phyloP scores from a whole-genome alignment of 1,140 invertebrate species.

The Yoshiicerus persimilis region DNA sequence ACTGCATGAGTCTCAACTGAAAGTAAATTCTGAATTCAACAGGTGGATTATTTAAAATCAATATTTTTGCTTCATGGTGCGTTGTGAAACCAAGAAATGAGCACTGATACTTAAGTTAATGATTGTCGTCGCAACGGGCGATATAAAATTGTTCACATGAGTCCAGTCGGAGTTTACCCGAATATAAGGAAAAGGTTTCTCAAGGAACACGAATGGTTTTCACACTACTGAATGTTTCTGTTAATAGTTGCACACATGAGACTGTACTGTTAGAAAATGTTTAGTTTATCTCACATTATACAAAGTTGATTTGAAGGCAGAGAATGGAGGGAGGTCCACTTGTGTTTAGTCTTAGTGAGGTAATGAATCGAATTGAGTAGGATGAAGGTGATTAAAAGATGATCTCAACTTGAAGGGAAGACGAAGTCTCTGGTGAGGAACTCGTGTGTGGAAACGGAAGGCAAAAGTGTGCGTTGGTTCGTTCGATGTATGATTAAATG shows the following conservation, averaged over 20 bases:
- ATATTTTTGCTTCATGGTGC: too few species aligned
- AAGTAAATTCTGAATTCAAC: too few species aligned
- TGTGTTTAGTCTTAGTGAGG: background rate
- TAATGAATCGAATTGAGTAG: background rate
- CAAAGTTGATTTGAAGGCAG: background rate
- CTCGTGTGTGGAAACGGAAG: background rate
- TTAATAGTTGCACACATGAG: too few species aligned
- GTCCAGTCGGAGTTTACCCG: background rate
- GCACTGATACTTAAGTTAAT: background rate
- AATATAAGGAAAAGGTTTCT: background rate
- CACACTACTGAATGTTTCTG: background rate
- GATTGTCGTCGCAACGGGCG: background rate
- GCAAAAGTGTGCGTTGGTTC: background rate
- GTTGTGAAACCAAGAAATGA: too few species aligned
- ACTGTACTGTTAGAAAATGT: background rate
- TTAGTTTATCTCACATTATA: background rate
- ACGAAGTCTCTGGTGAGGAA: background rate
- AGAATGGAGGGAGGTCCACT: background rate
- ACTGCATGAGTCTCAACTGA: background rate
- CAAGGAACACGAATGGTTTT: background rate
- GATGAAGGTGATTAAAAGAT: background rate
- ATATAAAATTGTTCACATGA: background rate
- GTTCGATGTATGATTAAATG: background rate
- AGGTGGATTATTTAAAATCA: too few species aligned
- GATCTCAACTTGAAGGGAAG: background rate